Evolutionary conservation across 2,113 vertebrate species (phyloP).

Genomic region (Hippoglossus stenolepis): DNA sequence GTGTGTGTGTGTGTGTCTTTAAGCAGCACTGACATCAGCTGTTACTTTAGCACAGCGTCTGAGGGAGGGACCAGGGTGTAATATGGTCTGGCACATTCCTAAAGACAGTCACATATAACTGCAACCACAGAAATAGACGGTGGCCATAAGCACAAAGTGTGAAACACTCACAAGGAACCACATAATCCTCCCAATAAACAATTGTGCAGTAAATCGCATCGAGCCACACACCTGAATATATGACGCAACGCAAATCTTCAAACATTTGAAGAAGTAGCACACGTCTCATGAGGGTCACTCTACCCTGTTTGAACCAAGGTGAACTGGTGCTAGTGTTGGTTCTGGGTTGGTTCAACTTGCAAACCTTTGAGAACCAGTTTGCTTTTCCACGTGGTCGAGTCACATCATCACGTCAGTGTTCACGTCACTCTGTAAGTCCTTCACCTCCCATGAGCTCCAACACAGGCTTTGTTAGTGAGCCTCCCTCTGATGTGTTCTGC

Average conservation of each 20-base stretch:
- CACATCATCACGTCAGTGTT: too few relatives aligned
- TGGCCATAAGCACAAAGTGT: constrained; percentile 50
- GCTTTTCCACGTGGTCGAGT: too few relatives aligned
- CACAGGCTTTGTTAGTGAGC: too few relatives aligned
- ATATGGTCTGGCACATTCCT: constrained; percentile 73
- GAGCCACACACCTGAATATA: neutral
- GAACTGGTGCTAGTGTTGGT: neutral
- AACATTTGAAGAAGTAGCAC: neutral
- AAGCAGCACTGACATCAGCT: constrained; percentile 76
- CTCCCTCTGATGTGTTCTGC: too few relatives aligned
- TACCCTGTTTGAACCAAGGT: neutral
- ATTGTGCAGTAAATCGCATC: neutral
- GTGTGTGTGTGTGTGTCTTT: constrained; percentile 67
- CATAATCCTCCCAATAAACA: constrained; percentile 15
- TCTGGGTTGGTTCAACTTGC: too few relatives aligned
- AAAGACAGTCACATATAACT: constrained; percentile 78
- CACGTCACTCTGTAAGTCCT: too few relatives aligned
- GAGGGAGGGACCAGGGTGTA: constrained; percentile 74
- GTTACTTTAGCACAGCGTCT: constrained; percentile 75
- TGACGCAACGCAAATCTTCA: too few relatives aligned
- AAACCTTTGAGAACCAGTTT: neutral
- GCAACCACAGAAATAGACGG: constrained; percentile 79
- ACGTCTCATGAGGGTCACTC: too few relatives aligned
- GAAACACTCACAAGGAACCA: constrained; percentile 50
- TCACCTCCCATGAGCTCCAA: too few relatives aligned